Evolutionary conservation across 2,888 invertebrate genomes (phyloP).

Genomic region (Melanargia galathea): DNA sequence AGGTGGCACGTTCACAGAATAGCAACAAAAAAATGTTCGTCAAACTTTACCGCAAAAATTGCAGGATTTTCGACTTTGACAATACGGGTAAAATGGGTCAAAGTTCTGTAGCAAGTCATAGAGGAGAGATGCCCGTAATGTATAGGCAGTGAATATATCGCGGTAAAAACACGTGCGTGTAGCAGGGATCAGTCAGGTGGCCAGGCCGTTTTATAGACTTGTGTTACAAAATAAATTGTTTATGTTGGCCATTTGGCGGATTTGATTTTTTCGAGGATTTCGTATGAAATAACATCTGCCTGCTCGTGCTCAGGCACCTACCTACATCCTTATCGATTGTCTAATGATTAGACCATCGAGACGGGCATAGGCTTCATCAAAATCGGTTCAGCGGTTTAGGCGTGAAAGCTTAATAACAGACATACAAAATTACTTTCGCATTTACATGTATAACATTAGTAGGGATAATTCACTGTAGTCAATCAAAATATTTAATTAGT

Average conservation of each 20-base stretch:
- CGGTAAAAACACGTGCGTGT: conserved; percentile 74
- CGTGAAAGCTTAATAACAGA: no score
- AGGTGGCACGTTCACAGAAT: conserved; percentile 74
- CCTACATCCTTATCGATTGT: conserved; percentile 22
- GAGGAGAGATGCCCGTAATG: conserved; percentile 59
- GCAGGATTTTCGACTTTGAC: conserved; percentile 53
- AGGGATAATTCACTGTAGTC: no score
- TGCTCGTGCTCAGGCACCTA: conserved; percentile 4
- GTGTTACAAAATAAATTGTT: conserved; percentile 54
- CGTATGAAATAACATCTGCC: conserved; percentile 35
- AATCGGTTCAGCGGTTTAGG: no score
- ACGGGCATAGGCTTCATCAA: no score
- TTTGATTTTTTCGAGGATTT: conserved; percentile 41
- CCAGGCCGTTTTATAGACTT: conserved; percentile 50
- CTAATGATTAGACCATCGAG: no score
- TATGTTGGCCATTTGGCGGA: conserved; percentile 48
- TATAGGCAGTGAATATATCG: conserved; percentile 64
- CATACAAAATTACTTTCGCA: no score
- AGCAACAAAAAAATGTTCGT: conserved; percentile 60
- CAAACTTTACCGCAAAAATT: conserved; percentile 53
- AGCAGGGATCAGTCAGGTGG: conserved; percentile 71
- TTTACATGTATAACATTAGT: no score
- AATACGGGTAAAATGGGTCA: conserved; percentile 50
- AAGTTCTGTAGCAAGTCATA: conserved; percentile 53
- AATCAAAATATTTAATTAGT: no score